Evolutionary conservation across 2,797 vertebrate genomes (phyloP).

Genomic region (Aeoliscus strigatus): DNA sequence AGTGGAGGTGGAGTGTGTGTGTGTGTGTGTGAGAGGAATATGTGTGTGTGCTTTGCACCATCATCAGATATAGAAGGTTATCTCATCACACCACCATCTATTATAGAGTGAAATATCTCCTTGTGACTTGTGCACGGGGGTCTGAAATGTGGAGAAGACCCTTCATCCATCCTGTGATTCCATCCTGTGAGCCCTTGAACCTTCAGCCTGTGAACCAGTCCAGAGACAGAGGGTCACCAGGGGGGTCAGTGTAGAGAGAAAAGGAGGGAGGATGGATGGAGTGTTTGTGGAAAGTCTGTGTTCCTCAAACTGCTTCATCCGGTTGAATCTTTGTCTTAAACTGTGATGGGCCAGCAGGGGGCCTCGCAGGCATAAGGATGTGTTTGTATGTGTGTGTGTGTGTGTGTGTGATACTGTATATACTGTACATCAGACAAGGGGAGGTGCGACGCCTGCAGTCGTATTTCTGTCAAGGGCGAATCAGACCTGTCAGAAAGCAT

Average conservation of each 20-base stretch:
- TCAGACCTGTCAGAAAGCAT: conserved; percentile 75
- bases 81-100: conserved; percentile 53
- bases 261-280: conserved; percentile 28
- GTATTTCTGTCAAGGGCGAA: conserved; percentile 71
- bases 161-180: no score
- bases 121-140: conserved; percentile 39
- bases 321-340: conserved; percentile 41
- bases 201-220: conserved; percentile 39
- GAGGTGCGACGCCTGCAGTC: conserved; percentile 48
- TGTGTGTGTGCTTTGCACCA: conserved; percentile 28
- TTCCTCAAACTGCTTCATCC: conserved; percentile 43
- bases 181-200: conserved; percentile 34
- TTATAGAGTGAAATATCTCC: conserved; percentile 51
- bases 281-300: conserved; percentile 40
- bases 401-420: conserved; percentile 24
- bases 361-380: conserved; percentile 39
- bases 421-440: no score
- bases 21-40: conserved; percentile 22
- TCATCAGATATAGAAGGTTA: conserved; percentile 59
- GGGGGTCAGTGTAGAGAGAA: conserved; percentile 32
- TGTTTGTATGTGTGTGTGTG: conserved; percentile 35
- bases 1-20: conserved; percentile 26
- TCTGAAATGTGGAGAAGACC: no score
- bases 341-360: conserved; percentile 49
- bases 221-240: conserved; percentile 49